Percentiles rank a stretch among this genome's conserved stretches.
phyloP scores from a whole-genome alignment of 2,888 invertebrate species.

The Pherbina coryleti region DNA sequence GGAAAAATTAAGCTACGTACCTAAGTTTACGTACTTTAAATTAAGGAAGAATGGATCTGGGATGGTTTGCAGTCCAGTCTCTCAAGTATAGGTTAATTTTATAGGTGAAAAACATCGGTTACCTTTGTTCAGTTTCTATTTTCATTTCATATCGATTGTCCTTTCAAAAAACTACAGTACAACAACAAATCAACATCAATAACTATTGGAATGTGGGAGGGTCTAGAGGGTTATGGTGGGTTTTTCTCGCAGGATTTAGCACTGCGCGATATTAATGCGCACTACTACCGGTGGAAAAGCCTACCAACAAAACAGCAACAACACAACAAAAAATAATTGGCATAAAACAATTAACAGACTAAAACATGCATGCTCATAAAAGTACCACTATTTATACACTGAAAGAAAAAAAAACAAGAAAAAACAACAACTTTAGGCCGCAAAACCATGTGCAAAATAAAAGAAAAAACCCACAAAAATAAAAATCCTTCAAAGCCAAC shows the following conservation, averaged over 20 bases:
- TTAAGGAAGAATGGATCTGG: too few species aligned
- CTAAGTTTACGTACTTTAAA: too few species aligned
- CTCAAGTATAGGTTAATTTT: too few species aligned
- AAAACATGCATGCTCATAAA: neutral
- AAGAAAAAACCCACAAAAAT: constrained; percentile 23
- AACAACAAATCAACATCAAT: constrained; percentile 42
- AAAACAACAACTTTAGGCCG: constrained; percentile 9
- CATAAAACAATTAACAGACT: neutral
- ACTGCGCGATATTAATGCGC: too few species aligned
- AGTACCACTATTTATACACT: neutral
- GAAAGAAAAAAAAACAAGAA: neutral
- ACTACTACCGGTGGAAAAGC: constrained; percentile 17
- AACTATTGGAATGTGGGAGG: constrained; percentile 65
- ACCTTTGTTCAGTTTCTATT: too few species aligned
- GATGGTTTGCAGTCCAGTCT: too few species aligned
- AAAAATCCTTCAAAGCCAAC: constrained; percentile 41
- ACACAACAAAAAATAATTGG: neutral
- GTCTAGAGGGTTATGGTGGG: constrained; percentile 64
- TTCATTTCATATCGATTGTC: too few species aligned
- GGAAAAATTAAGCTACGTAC: too few species aligned
- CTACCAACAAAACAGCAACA: constrained; percentile 9
- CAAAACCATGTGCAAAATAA: constrained; percentile 4
- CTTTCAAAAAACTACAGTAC: neutral
- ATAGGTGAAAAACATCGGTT: too few species aligned
- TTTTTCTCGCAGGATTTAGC: constrained; percentile 32